These are phyloP conservation scores for Armadillidium nasatum DNA, from an alignment of 1,140 invertebrate genomes.

Conservation along the genomic window DNA sequence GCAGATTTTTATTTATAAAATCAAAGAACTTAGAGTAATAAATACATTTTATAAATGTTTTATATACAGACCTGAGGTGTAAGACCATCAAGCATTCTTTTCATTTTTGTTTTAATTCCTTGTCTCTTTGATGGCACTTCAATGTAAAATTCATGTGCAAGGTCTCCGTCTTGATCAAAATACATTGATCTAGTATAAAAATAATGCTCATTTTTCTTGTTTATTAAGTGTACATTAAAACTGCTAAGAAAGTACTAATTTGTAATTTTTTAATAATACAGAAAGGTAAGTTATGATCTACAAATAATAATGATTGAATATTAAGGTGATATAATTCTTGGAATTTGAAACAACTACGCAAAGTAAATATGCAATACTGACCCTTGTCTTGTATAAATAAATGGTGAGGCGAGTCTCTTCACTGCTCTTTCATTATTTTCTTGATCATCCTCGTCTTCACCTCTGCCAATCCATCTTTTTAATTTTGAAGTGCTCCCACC, in stretches of 20 bases:
- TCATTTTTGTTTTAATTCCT: constrained; percentile 49
- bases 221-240: too few relatives aligned
- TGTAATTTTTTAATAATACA: too few relatives aligned
- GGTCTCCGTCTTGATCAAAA: background rate
- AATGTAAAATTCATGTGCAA: constrained; percentile 33
- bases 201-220: too few relatives aligned
- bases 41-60: background rate
- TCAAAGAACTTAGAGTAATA: background rate
- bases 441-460: background rate
- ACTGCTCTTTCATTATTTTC: constrained; percentile 10
- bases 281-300: too few relatives aligned
- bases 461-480: background rate
- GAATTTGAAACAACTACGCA: background rate
- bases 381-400: background rate
- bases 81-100: constrained; percentile 48
- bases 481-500: background rate
- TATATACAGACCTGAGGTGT: constrained; percentile 49
- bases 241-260: too few relatives aligned
- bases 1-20: too few relatives aligned
- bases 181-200: background rate
- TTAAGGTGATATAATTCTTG: too few relatives aligned
- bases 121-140: constrained; percentile 49
- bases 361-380: background rate
- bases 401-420: background rate
- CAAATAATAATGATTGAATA: too few relatives aligned